phyloP scores from a whole-genome alignment of 2,888 invertebrate genomes.

The Acleris laterana region DNA sequence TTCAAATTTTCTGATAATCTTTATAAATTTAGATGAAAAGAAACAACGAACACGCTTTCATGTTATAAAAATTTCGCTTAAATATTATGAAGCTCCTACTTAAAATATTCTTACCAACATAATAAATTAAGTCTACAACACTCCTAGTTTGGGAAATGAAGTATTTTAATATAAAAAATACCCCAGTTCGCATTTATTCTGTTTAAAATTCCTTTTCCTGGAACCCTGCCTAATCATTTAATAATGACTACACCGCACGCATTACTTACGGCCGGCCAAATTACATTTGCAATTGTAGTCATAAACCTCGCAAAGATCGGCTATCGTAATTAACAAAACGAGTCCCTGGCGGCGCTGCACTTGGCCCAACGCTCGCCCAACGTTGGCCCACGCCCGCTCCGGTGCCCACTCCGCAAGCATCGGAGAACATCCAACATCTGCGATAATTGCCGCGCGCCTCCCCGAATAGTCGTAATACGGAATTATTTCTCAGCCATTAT shows the following conservation, averaged over 20 bases:
- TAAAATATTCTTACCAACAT: too few species aligned
- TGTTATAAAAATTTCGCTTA: too few species aligned
- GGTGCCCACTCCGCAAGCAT: slow-evolving; percentile 1
- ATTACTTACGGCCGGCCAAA: slow-evolving; percentile 23
- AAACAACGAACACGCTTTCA: too few species aligned
- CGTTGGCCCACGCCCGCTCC: slow-evolving; percentile 2
- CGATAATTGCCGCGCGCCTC: slow-evolving; percentile 36
- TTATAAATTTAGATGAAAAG: too few species aligned
- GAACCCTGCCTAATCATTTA: slow-evolving; percentile 35
- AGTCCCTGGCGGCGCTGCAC: slow-evolving; percentile 15
- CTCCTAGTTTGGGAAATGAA: background rate
- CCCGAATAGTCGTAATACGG: slow-evolving; percentile 36
- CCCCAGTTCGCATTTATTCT: background rate
- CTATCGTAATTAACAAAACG: slow-evolving; percentile 30
- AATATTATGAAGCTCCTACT: too few species aligned
- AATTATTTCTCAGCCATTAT: slow-evolving; percentile 37
- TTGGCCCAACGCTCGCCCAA: slow-evolving; percentile 19
- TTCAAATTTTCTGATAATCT: too few species aligned
- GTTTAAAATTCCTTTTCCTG: slow-evolving; percentile 9
- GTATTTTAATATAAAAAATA: background rate
- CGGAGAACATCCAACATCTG: slow-evolving; percentile 7
- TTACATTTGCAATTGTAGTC: slow-evolving; percentile 21
- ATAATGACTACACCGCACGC: slow-evolving; percentile 23
- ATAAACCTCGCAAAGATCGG: slow-evolving; percentile 32
- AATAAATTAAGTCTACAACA: background rate